These are phyloP conservation scores for Ahaetulla prasina DNA, from an alignment of 2,113 vertebrate genomes.

Conservation along the genomic window DNA sequence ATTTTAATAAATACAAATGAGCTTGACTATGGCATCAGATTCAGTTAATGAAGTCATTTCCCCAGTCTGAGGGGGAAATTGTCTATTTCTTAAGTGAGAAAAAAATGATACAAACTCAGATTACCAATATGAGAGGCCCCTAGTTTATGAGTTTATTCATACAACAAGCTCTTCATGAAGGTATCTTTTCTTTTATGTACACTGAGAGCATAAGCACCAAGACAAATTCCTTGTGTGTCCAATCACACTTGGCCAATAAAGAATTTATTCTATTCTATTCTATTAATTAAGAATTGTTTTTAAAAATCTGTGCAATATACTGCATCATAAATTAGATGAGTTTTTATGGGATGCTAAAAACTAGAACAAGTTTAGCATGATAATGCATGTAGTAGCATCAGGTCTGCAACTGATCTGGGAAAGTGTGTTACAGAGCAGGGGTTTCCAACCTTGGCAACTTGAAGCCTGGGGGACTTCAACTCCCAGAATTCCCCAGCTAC, in stretches of 20 bases:
- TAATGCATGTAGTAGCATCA: background rate
- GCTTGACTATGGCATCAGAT: background rate
- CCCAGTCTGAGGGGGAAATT: background rate
- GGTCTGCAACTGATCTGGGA: background rate
- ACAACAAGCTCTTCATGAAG: too few relatives aligned
- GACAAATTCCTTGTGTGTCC: too few relatives aligned
- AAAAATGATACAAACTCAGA: background rate
- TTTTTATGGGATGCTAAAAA: background rate
- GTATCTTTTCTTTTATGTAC: too few relatives aligned
- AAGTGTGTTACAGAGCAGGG: background rate
- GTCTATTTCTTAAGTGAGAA: background rate
- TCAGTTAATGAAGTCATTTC: background rate
- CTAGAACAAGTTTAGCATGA: background rate
- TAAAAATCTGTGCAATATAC: background rate
- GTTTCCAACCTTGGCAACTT: too few relatives aligned
- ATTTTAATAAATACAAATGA: background rate
- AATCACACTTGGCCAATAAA: too few relatives aligned
- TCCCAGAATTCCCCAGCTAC: too few relatives aligned
- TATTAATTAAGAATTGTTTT: background rate
- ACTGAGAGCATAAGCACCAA: too few relatives aligned
- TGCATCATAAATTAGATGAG: background rate
- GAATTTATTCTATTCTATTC: too few relatives aligned
- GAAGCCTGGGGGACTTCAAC: too few relatives aligned
- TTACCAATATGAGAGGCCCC: background rate
- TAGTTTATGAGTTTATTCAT: background rate